Conservation (phyloP, 2,113 vertebrate species). For the Picathartes gymnocephalus region DNA sequence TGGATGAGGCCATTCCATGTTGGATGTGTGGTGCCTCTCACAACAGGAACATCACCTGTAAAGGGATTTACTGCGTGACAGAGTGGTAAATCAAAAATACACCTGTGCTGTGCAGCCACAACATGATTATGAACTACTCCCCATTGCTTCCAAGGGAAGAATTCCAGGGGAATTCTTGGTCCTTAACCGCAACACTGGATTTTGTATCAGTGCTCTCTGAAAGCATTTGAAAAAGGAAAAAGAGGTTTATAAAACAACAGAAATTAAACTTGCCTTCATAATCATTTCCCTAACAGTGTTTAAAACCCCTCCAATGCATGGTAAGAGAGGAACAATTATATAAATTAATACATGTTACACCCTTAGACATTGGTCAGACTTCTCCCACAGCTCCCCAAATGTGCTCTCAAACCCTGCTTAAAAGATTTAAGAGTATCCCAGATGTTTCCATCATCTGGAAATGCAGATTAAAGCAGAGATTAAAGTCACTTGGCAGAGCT, state of each 20-base stretch:
- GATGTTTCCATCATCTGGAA: background rate
- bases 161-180: background rate
- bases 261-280: background rate
- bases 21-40: background rate
- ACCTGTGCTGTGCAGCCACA: background rate
- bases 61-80: background rate
- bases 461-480: background rate
- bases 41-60: background rate
- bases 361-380: background rate
- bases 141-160: background rate
- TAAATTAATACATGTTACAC: background rate
- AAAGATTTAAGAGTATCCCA: background rate
- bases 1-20: background rate
- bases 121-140: background rate
- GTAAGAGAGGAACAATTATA: background rate
- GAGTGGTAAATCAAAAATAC: background rate
- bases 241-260: background rate
- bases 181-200: background rate
- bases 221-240: background rate
- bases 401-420: background rate
- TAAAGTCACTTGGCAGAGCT: background rate
- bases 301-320: background rate
- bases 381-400: background rate
- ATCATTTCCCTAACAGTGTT: rapidly evolving
- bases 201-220: background rate